Evolutionary conservation across 2,888 invertebrate genomes (phyloP).

Genomic region (Parascotia fuliginaria): DNA sequence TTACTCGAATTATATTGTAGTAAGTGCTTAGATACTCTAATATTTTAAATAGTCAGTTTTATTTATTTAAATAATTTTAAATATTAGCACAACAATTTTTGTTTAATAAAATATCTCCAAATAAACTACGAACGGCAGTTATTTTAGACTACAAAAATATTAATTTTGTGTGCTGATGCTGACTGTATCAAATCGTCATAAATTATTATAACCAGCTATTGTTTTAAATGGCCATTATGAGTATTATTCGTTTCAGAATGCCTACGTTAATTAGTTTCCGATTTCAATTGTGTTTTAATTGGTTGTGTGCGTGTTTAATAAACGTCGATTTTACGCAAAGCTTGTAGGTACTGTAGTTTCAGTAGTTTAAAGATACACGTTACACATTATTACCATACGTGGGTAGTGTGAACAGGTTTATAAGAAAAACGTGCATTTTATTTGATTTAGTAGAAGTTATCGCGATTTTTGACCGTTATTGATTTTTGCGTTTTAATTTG

Average conservation of each 20-base stretch:
- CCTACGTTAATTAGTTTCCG: conserved; percentile 50
- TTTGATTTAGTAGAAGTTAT: conserved; percentile 19
- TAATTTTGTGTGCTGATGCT: conserved; percentile 24
- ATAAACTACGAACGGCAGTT: conserved; percentile 10
- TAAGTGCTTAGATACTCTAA: no score
- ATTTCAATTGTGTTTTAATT: conserved; percentile 56
- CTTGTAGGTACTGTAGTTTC: conserved; percentile 33
- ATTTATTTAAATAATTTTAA: no score
- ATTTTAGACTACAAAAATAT: conserved; percentile 15
- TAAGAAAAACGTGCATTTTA: conserved; percentile 41
- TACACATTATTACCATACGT: conserved; percentile 34
- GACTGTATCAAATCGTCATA: conserved; percentile 15
- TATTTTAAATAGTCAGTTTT: no score
- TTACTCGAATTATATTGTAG: no score
- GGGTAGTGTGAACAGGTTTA: conserved; percentile 26
- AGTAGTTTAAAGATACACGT: conserved; percentile 38
- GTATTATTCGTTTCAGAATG: conserved; percentile 37
- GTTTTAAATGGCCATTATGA: conserved; percentile 38
- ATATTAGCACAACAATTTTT: no score
- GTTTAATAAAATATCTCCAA: background rate
- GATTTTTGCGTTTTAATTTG: conserved; percentile 3
- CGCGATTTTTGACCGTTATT: conserved; percentile 9
- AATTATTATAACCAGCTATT: conserved; percentile 35
- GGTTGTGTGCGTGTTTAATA: conserved; percentile 49
- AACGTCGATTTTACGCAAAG: conserved; percentile 53